Evolutionary conservation across 1,140 invertebrate species (phyloP).

Genomic region (Cephus cinctus): DNA sequence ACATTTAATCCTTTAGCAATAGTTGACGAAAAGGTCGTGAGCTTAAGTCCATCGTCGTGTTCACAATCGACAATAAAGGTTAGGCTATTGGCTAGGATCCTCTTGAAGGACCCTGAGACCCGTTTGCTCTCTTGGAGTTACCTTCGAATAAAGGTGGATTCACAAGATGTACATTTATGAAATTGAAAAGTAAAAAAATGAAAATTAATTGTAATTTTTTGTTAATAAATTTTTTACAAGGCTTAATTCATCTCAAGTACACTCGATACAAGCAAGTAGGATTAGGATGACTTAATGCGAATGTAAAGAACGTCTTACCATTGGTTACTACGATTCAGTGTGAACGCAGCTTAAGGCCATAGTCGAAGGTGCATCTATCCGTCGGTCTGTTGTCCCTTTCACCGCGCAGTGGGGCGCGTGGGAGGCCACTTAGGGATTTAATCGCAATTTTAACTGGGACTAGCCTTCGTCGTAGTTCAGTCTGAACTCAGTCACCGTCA

Average conservation of each 20-base stretch:
- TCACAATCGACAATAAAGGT: conserved; percentile 29
- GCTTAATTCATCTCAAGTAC: no score
- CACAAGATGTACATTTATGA: no score
- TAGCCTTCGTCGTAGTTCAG: conserved; percentile 33
- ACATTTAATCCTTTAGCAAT: conserved; percentile 10
- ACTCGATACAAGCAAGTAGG: no score
- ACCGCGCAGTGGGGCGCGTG: conserved; percentile 38
- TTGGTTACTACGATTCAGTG: conserved; percentile 10
- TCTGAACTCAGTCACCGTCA: conserved; percentile 13
- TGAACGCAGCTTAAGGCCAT: conserved; percentile 13
- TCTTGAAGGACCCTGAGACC: conserved; percentile 12
- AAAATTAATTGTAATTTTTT: no score
- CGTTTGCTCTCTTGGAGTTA: conserved; percentile 16
- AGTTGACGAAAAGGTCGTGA: conserved; percentile 24
- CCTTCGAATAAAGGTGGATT: conserved; percentile 17
- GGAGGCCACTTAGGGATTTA: conserved; percentile 38
- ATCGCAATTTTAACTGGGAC: conserved; percentile 38
- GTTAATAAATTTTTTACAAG: no score
- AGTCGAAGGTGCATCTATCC: conserved; percentile 28
- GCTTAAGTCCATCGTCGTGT: conserved; percentile 14
- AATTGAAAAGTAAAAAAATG: no score
- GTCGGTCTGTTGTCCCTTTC: conserved; percentile 41
- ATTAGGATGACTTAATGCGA: no score
- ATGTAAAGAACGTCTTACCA: no score
- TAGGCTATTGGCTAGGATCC: conserved; percentile 16